phyloP scores from a whole-genome alignment of 2,797 vertebrate species.

The Antennarius maculatus region DNA sequence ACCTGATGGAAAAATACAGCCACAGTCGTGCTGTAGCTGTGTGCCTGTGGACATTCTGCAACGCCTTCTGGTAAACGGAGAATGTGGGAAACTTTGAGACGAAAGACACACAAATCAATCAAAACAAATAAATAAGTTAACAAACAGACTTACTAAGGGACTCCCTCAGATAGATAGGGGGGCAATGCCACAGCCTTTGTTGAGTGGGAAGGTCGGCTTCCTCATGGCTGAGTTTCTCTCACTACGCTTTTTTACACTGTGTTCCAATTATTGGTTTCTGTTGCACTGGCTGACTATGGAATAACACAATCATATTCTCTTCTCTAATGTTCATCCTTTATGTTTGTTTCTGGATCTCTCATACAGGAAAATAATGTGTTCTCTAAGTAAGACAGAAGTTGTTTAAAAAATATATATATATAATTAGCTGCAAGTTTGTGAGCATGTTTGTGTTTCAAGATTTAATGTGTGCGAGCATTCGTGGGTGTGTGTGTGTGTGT shows the following conservation, averaged over 20 bases:
- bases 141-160: conserved; percentile 78
- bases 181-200: conserved; percentile 89
- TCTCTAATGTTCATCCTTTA: conserved; percentile 71
- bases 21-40: conserved; percentile 65
- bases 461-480: conserved; percentile 6
- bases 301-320: conserved; percentile 78
- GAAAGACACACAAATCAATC: conserved; percentile 78
- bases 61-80: conserved; percentile 67
- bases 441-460: conserved; percentile 38
- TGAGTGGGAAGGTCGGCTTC: conserved; percentile 86
- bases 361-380: conserved; percentile 67
- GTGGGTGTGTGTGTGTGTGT: background rate
- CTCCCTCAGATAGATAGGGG: conserved; percentile 79
- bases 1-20: conserved; percentile 75
- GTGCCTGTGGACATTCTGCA: conserved; percentile 70
- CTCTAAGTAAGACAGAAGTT: conserved; percentile 61
- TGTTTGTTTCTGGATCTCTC: conserved; percentile 77
- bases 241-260: conserved; percentile 99
- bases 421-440: conserved; percentile 57
- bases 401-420: conserved; percentile 45
- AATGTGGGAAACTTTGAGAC: conserved; percentile 61
- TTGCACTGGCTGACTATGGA: conserved; percentile 96
- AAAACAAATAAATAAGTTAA: conserved; percentile 80
- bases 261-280: conserved; percentile 93
- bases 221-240: conserved; percentile 93